A percentile compares a stretch with the other conserved stretches of the same genome.
These are phyloP conservation scores for Onychostoma macrolepis DNA, from an alignment of 2,113 vertebrate species.

Conservation along the genomic window DNA sequence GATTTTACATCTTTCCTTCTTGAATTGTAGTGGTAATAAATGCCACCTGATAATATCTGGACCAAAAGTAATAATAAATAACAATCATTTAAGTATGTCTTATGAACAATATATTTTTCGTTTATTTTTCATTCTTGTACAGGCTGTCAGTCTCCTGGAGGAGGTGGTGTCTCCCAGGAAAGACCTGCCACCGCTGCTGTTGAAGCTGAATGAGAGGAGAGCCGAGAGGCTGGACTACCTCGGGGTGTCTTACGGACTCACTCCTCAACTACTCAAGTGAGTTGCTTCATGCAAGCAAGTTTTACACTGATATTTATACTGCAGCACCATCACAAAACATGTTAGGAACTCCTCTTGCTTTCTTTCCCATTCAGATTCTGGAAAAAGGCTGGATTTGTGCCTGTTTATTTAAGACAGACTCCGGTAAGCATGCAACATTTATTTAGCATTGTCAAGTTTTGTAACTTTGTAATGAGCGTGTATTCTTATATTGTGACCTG, in stretches of 20 bases:
- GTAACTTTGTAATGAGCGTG: background rate
- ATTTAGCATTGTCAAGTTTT: background rate
- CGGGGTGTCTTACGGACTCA: constrained; percentile 94
- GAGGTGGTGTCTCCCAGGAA: constrained; percentile 90
- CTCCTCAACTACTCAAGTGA: constrained; percentile 90
- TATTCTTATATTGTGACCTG: background rate
- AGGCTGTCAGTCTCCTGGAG: constrained; percentile 92
- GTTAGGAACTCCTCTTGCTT: background rate
- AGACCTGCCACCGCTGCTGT: constrained; percentile 90
- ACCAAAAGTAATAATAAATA: background rate
- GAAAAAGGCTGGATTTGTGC: constrained; percentile 91
- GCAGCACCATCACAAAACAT: background rate
- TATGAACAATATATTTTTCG: background rate
- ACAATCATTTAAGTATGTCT: too few relatives aligned
- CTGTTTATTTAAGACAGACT: constrained; percentile 95
- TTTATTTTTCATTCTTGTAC: background rate
- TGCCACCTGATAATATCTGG: background rate
- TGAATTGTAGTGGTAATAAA: background rate
- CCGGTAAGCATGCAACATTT: constrained; percentile 78
- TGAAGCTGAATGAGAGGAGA: constrained; percentile 91
- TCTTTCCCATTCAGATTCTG: constrained; percentile 83
- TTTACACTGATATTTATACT: background rate
- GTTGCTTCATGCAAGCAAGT: constrained; percentile 43
- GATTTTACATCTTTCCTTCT: background rate
- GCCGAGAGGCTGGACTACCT: constrained; percentile 92